Conservation (phyloP, 1,140 invertebrate species). For the Telenomus remus region DNA sequence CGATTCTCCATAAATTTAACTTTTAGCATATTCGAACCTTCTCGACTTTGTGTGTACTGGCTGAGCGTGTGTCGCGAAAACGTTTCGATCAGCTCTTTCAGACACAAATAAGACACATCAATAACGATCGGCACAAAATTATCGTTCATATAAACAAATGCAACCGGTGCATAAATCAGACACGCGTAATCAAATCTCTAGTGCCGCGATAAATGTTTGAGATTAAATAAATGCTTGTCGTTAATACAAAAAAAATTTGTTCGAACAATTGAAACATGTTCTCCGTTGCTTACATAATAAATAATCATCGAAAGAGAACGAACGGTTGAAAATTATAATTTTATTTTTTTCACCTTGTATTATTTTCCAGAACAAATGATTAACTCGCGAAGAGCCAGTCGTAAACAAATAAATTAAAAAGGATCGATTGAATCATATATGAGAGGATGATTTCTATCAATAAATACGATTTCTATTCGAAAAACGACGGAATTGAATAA, state of each 20-base stretch:
- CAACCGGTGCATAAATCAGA: constrained; percentile 38
- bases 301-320: neutral
- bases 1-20: constrained; percentile 55
- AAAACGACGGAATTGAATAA: neutral
- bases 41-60: constrained; percentile 20
- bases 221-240: constrained; percentile 42
- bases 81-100: constrained; percentile 32
- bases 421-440: constrained; percentile 19
- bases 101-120: constrained; percentile 35
- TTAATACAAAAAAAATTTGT: constrained; percentile 3
- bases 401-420: constrained; percentile 49
- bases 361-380: constrained; percentile 40
- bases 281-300: too few species aligned
- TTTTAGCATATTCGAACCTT: constrained; percentile 36
- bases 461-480: neutral
- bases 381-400: constrained; percentile 4
- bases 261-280: neutral
- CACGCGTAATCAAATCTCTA: constrained; percentile 41
- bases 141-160: constrained; percentile 32
- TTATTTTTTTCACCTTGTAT: constrained; percentile 34
- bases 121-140: constrained; percentile 51
- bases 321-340: neutral
- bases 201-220: constrained; percentile 45
- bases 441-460: constrained; percentile 1
- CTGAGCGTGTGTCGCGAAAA: constrained; percentile 21